Base-by-base conservation (phyloP, 2,888 invertebrate genomes). In the Carpatolechia fugitivella region DNA sequence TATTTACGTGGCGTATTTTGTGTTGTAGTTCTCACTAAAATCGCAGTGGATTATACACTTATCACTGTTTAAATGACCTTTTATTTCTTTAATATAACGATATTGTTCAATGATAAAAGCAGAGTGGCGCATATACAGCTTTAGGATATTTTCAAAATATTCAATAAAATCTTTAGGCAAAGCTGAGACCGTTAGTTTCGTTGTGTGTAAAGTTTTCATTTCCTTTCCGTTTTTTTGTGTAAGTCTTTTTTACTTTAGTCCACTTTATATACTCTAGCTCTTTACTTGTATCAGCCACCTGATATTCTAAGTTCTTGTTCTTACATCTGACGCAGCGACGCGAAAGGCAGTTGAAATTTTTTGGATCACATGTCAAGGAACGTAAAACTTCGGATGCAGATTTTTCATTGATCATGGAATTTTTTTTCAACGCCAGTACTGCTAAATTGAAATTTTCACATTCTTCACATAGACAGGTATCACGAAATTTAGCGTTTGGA, bases 11-110 rank as follows among this genome's bases (percentile, higher is more conserved):
- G 24, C 14, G 29, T 56, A 56, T 44, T 51, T 52, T 1, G 47
- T 38, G 20, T 10, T 10, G 41, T 61, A 65, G 35, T 44, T 49
- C 44, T 38, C 54, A 54, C 55, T 57, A n/a, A 47, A 54, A 24
- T 54, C 54, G 0, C 44, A 30, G 11, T 48, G 48, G 2, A 50
- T 16, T 6, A 50, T 8, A 10, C 41, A 31, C 8, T 48, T 33
- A 11, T 31, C 13, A 8, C 14, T 16, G 1, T 2, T 3, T 7
- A 48, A 7, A 11, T 48, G 31, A 3, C 3, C 11, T 11, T 48
- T 48, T 2, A 47, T n/a, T 29, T 6, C 13, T 16, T 29, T 30
- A 13, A 14, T 8, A n/a, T 13, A 14, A 47, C 30, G 3, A 13
- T 30, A 13, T 4, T 47, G 47, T 1, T 2, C 8, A 14, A 14